Base-by-base conservation (phyloP, 1,140 invertebrate species). In the Tetramorium simillimum region DNA sequence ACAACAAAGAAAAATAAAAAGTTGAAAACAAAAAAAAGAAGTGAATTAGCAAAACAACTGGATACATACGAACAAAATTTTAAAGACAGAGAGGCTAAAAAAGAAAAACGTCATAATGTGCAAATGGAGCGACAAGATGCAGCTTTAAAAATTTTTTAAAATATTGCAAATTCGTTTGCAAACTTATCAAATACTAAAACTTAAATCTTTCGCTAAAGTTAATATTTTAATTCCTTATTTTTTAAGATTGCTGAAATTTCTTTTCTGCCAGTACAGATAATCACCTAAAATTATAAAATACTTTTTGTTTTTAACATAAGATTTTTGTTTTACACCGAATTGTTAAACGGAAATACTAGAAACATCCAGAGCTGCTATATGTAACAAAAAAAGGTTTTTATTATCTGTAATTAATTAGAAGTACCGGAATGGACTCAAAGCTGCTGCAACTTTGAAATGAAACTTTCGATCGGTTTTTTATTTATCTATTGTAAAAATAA, bases 151-250 rank as follows among this genome's bases (percentile, higher is more conserved):
- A 72, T 72, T 72, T 72, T 72, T 33, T 16, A 72, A 72, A 51
- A 72, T 33, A 72, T 72, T 72, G 69, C 69, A n/a, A 33, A 51
- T 72, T 51, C 46, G 53, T 72, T 69, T 69, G 67, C 67, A 69
- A 69, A 69, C 21, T 60, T 63, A 72, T 5, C 16, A n/a, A n/a
- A n/a, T n/a, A n/a, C 14, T 49, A 28, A 72, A 72, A 72, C 10
- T 9, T 72, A n/a, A 72, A 69, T 69, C 5, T 49, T 46, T 69
- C 12, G 40, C 46, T 69, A 24, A 24, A 10, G 33, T 40, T 67
- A 67, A 67, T 43, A 40, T 67, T 67, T 40, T 67, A 6, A 21
- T 67, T 67, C 3, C 2, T 67, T 43, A 67, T 67, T 40, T 67
- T 12, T 21, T 12, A 67, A 67, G n/a, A 67, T 67, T 67, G 3